Base-by-base conservation (phyloP, 1,140 invertebrate species). In the Drosophila oshimai region DNA sequence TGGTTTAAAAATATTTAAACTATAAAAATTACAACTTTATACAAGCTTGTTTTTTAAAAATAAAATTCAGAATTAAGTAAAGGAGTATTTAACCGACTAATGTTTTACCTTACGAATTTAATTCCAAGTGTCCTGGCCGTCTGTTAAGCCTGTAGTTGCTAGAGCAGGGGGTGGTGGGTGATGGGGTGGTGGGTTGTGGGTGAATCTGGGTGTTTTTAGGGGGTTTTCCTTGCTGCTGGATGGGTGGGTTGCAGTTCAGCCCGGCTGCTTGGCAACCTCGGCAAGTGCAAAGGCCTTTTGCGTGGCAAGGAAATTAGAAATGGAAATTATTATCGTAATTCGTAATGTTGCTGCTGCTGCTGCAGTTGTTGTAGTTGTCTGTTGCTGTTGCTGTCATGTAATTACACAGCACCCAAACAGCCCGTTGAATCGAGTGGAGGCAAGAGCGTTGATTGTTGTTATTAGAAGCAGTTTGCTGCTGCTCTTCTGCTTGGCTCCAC, bases 321-420 rank as follows among this genome's bases (percentile, higher is more conserved):
- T 86, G 80, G 80, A 86, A 86, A 86, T 86, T 86, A 86, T 86
- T 86, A 87, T 86, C 80, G 80, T 87, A 86, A 86, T 86, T 86
- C 41, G 76, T 68, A 83, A 78, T 73, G 55, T 62, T 81, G 68
- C 50, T 55, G 41, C 45, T 45, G 41, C 6, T 47, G 24, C 20
- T 46, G 37, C 20, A 53, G 26, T 45, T 33, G 54, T 15, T 44
- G 20, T 18, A 6, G 50, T 22, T 65, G 62, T 45, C 42, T 73
- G 60, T 36, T 80, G 60, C 70, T 81, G 77, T 54, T 77, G 68
- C 68, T 81, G 78, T 83, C 78, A 83, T 80, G 80, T 75, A 84
- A 84, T 84, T 84, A 79, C 80, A 86, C 70, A 75, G 70, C 51
- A 72, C 49, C 73, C 65, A 60, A 79, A 54, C 62, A 61, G 69